Evolutionary conservation across 1,140 invertebrate genomes (phyloP).

Genomic region (Heliconius nattereri): DNA sequence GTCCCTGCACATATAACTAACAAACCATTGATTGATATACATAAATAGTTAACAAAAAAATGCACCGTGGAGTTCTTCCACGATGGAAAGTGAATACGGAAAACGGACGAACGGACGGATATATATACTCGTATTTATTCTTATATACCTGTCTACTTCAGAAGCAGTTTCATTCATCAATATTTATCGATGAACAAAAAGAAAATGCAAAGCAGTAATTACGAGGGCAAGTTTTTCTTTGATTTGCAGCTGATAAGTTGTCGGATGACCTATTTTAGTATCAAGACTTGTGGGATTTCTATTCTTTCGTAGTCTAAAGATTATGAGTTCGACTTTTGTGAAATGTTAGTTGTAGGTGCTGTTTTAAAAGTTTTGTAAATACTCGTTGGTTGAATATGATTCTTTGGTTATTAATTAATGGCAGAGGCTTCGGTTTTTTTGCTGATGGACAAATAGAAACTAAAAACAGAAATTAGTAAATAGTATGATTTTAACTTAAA

Average conservation of each 20-base stretch:
- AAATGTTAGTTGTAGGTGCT: background rate
- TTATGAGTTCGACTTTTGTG: background rate
- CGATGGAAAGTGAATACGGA: background rate
- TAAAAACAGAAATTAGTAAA: background rate
- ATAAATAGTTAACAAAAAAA: background rate
- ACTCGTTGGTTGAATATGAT: background rate
- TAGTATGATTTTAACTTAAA: background rate
- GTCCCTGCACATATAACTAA: too few species aligned
- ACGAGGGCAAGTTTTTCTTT: background rate
- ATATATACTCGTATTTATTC: background rate
- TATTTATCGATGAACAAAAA: background rate
- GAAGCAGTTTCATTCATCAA: background rate
- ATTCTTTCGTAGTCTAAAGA: conserved; percentile 3
- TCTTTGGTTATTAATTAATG: background rate
- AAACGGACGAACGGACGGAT: background rate
- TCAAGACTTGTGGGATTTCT: conserved; percentile 12
- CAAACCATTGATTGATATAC: too few species aligned
- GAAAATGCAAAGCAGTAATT: background rate
- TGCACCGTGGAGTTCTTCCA: background rate
- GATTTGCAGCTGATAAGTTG: conserved; percentile 13
- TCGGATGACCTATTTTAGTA: conserved; percentile 17
- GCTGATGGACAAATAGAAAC: background rate
- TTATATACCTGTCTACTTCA: background rate
- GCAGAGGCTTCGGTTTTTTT: background rate
- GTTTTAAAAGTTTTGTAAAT: background rate